phyloP scores from a whole-genome alignment of 2,888 invertebrate species.

The Argyra leucocephala region DNA sequence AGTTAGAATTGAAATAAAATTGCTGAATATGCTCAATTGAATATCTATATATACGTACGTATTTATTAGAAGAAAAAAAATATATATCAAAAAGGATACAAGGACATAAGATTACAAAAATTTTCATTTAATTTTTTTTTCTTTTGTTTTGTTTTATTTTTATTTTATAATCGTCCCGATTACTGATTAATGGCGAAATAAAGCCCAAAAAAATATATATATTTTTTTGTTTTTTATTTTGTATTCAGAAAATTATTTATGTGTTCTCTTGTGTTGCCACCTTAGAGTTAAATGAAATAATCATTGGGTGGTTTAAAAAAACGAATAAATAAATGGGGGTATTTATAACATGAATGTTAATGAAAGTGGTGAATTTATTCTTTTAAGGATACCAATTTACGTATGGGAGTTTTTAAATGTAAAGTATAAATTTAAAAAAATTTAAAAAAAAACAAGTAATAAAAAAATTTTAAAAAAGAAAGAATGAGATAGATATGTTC shows the following conservation, averaged over 20 bases:
- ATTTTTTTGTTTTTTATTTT: not conserved
- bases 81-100: not conserved
- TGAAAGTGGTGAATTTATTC: not conserved
- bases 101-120: slow-evolving; percentile 6
- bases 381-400: not conserved
- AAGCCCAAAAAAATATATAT: not conserved
- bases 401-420: not conserved
- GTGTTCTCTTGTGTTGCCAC: not conserved
- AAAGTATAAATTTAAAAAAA: not conserved
- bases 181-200: not conserved
- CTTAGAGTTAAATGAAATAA: not conserved
- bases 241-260: not conserved
- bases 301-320: not conserved
- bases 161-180: not conserved
- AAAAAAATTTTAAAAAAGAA: not conserved
- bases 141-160: too few species aligned
- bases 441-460: not conserved
- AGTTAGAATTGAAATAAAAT: not conserved
- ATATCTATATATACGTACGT: not conserved
- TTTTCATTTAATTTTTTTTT: not conserved
- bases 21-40: not conserved
- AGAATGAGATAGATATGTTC: not conserved
- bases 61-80: not conserved
- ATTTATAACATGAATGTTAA: too few species aligned
- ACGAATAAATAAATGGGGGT: too few species aligned